Evolutionary conservation across 1,140 invertebrate genomes (phyloP).

Genomic region (Thaumetopoea pityocampa): DNA sequence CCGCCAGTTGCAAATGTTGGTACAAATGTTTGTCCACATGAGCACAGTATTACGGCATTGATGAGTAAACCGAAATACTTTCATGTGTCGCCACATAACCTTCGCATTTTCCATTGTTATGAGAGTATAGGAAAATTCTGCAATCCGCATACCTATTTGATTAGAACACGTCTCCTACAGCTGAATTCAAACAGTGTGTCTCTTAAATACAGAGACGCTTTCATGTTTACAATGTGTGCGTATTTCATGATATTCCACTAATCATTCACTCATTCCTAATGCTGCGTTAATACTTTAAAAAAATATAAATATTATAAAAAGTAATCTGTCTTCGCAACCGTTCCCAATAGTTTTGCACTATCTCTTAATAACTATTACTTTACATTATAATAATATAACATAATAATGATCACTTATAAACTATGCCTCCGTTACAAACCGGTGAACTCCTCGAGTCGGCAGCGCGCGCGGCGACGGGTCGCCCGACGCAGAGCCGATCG

Average conservation of each 20-base stretch:
- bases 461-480: too few species aligned
- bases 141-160: too few species aligned
- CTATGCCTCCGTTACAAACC: constrained; percentile 57
- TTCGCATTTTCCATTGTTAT: constrained; percentile 15
- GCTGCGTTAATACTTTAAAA: too few species aligned
- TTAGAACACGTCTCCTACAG: too few species aligned
- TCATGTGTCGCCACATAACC: constrained; percentile 9
- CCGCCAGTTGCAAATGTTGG: constrained; percentile 20
- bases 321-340: constrained; percentile 55
- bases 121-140: constrained; percentile 6
- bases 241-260: too few species aligned
- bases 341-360: constrained; percentile 73
- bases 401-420: constrained; percentile 61
- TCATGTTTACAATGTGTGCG: too few species aligned
- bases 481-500: too few species aligned
- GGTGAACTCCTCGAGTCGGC: constrained; percentile 43
- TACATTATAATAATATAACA: constrained; percentile 68
- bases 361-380: constrained; percentile 60
- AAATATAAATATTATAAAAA: too few species aligned
- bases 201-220: too few species aligned
- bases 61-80: constrained; percentile 23
- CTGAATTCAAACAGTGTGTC: too few species aligned
- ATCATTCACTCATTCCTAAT: too few species aligned
- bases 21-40: constrained; percentile 5
- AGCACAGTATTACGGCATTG: constrained; percentile 19